A percentile compares a stretch with the other conserved stretches of the same genome.
Evolutionary conservation across 2,113 vertebrate species (phyloP).

Genomic region (Nyctereutes procyonoides): DNA sequence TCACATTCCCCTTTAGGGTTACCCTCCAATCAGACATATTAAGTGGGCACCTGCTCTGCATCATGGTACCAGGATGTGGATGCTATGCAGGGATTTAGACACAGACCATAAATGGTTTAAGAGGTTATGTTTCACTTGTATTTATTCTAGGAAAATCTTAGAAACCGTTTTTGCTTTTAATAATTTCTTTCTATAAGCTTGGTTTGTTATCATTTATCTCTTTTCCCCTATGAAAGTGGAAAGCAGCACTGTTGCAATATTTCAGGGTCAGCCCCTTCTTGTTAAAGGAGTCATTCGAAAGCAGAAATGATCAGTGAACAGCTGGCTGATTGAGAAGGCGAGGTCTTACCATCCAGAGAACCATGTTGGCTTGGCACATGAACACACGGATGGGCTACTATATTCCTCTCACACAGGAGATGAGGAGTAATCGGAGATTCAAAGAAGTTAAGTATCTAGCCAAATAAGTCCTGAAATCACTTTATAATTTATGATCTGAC

Average conservation of each 20-base stretch:
- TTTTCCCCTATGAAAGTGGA: neutral
- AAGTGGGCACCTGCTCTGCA: neutral
- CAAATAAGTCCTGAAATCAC: neutral
- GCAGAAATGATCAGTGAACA: neutral
- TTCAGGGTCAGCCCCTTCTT: neutral
- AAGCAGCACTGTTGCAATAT: neutral
- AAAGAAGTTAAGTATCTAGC: neutral
- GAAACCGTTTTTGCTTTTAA: neutral
- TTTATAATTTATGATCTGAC: constrained; percentile 16
- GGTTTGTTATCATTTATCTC: neutral
- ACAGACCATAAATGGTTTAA: neutral
- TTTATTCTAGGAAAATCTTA: constrained; percentile 8
- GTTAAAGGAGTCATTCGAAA: neutral
- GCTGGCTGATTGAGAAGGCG: neutral
- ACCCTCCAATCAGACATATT: neutral
- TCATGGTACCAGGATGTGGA: neutral
- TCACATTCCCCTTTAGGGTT: neutral
- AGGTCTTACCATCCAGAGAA: neutral
- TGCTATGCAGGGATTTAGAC: neutral
- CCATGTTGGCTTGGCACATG: rapidly evolving
- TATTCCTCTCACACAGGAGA: neutral
- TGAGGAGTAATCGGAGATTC: neutral
- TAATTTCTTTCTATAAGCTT: neutral
- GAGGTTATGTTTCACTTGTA: neutral
- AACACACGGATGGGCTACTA: rapidly evolving